Evolutionary conservation across 2,797 vertebrate species (phyloP), one percentile per base, ranked within the genome.

Genomic region (Cirrhinus molitorella): DNA sequence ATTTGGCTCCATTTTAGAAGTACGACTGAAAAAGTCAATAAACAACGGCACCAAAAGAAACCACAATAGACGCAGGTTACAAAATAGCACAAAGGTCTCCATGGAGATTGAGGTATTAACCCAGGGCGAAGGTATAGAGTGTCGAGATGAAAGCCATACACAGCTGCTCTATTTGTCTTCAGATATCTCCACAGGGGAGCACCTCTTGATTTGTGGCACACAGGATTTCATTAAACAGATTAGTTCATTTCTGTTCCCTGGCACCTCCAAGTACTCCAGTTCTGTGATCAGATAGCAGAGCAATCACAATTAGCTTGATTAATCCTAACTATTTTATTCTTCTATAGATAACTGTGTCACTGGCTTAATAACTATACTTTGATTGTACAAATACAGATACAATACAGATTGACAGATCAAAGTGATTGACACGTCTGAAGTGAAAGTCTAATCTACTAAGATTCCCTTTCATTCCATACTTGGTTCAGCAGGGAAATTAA

Each of bases 61-160:
- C 49, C 61, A 83, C 28, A 63, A 73, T 47, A 80, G 65, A 80
- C 23, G 11, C 25, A 57, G 76, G 73, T 59, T 57, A 80, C 67
- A 85, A 83, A 84, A 79, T 78, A 28, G 63, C 59, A 84, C 71
- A 66, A 83, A 83, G 55, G 83, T 85, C 77, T 78, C 84, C 79
- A 80, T 83, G 87, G 85, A 87, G 82, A 84, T 66, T 40, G 28
- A 28, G 47, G 73, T 55, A 51, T 87, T 86, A 83, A 82, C 81
- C 63, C 79, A 61, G 68, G 79, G 61, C 37, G 65, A 49, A 78
- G n/a, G 73, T 57, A 76, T 51, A 76, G 76, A 68, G 80, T 51
- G 53, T 57, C 74, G 45, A 79, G 79, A 86, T 86, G 72, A 84
- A 85, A 86, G 65, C 55, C 43, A 43, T 67, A 43, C 55, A 76